Evolutionary conservation across 2,797 vertebrate species (phyloP).

Genomic region (Periparus ater): DNA sequence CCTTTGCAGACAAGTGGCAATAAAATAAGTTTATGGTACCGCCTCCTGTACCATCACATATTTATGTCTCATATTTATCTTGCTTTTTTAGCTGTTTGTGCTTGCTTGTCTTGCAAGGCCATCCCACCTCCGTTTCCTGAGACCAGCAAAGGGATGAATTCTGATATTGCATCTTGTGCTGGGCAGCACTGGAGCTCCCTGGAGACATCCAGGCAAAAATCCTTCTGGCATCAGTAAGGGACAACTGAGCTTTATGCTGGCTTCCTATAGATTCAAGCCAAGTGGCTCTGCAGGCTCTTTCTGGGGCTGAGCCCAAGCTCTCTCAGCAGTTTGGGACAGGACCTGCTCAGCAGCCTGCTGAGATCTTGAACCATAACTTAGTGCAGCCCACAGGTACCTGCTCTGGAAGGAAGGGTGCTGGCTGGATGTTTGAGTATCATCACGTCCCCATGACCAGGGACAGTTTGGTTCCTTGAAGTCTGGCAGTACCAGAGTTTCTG

Average conservation of each 20-base stretch:
- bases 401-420: background rate
- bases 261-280: background rate
- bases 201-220: background rate
- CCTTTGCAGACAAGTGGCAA: conserved; percentile 68
- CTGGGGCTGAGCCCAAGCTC: background rate
- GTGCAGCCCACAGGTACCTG: background rate
- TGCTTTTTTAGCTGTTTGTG: conserved; percentile 46
- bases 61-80: conserved; percentile 70
- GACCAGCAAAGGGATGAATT: background rate
- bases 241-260: background rate
- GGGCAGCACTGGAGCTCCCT: background rate
- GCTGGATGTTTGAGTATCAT: background rate
- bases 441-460: rapidly evolving
- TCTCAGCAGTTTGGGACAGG: background rate
- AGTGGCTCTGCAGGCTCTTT: background rate
- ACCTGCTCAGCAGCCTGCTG: background rate
- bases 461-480: background rate
- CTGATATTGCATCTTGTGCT: background rate
- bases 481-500: background rate
- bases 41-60: conserved; percentile 35
- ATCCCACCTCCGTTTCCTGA: background rate
- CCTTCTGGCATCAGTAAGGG: background rate
- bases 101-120: conserved; percentile 9
- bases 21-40: conserved; percentile 66
- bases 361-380: background rate